Percentiles rank a stretch among this genome's conserved stretches.
phyloP scores from a whole-genome alignment of 2,888 invertebrate genomes.

The Chrysotoxum bicinctum region DNA sequence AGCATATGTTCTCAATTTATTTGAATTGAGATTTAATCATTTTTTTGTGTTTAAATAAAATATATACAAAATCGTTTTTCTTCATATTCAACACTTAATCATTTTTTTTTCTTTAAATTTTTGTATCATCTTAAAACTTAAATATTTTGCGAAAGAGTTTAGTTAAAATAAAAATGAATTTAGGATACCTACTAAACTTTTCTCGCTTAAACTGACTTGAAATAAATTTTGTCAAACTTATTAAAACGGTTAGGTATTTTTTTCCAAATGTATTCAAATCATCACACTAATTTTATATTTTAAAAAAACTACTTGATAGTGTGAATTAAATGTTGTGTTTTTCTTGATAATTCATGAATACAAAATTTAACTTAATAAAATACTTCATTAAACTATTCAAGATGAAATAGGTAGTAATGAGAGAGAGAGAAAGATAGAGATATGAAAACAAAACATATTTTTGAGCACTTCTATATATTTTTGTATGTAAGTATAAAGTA shows the following conservation, averaged over 20 bases:
- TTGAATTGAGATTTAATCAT: too few relatives aligned
- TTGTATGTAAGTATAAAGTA: background rate
- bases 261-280: background rate
- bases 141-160: too few relatives aligned
- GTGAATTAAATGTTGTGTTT: constrained; percentile 36
- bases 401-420: constrained; percentile 7
- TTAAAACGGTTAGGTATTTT: constrained; percentile 17
- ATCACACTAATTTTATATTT: background rate
- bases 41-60: too few relatives aligned
- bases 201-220: too few relatives aligned
- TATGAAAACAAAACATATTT: constrained; percentile 49
- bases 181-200: too few relatives aligned
- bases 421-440: constrained; percentile 39
- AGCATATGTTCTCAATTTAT: too few relatives aligned
- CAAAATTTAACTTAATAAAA: constrained; percentile 34
- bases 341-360: background rate
- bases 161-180: too few relatives aligned
- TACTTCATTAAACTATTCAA: constrained; percentile 33
- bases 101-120: too few relatives aligned
- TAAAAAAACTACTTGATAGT: constrained; percentile 17
- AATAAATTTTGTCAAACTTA: too few relatives aligned
- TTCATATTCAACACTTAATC: too few relatives aligned
- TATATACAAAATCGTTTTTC: too few relatives aligned
- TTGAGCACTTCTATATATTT: constrained; percentile 54
- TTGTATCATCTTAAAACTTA: too few relatives aligned